phyloP scores from a whole-genome alignment of 2,797 vertebrate genomes.

The Yasuhikotakia modesta region DNA sequence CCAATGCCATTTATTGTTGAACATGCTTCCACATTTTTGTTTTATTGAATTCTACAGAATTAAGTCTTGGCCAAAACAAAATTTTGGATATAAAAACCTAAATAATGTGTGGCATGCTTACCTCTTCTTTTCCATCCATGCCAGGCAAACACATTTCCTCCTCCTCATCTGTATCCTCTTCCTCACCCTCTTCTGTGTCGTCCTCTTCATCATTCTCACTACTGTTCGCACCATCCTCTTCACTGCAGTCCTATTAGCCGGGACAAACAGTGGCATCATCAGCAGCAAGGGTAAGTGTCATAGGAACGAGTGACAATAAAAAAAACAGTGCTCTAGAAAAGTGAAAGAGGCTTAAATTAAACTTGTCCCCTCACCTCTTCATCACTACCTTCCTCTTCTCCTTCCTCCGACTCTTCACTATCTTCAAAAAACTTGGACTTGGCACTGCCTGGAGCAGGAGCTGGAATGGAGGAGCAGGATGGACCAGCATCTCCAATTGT shows the following conservation, averaged over 20 bases:
- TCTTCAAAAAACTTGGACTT: slow-evolving; percentile 99
- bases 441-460: slow-evolving; percentile 81
- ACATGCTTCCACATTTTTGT: too few relatives aligned
- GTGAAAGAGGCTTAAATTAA: not conserved
- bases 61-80: too few relatives aligned
- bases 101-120: slow-evolving; percentile 58
- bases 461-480: slow-evolving; percentile 91
- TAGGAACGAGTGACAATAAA: not conserved
- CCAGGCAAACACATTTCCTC: slow-evolving; percentile 95
- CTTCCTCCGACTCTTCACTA: slow-evolving; percentile 94
- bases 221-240: slow-evolving; percentile 86
- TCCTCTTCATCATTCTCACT: slow-evolving; percentile 89
- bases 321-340: too few relatives aligned
- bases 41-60: too few relatives aligned
- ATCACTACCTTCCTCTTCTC: slow-evolving; percentile 84
- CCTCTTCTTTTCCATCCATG: slow-evolving; percentile 99
- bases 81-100: too few relatives aligned
- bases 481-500: slow-evolving; percentile 88
- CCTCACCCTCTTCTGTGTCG: slow-evolving; percentile 82
- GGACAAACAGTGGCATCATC: slow-evolving; percentile 1
- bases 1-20: too few relatives aligned
- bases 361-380: slow-evolving; percentile 71
- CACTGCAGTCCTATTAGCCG: slow-evolving; percentile 86
- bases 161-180: slow-evolving; percentile 80
- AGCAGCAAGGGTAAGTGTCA: not conserved